phyloP scores from a whole-genome alignment of 2,888 invertebrate genomes.

The Ypsolopha scabrella region DNA sequence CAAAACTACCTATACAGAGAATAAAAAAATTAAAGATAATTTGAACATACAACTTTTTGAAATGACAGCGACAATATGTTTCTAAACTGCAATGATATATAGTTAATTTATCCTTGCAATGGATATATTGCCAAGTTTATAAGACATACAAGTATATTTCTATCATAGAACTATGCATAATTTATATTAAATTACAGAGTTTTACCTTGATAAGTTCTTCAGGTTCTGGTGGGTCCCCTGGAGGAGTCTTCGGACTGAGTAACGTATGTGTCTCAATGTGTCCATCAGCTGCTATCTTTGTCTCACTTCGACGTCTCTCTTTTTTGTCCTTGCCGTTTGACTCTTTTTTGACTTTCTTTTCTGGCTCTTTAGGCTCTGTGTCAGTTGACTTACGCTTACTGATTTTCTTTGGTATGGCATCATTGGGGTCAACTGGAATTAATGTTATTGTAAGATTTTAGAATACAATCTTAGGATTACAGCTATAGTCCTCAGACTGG shows the following conservation, averaged over 20 bases:
- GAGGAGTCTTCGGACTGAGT: conserved; percentile 82
- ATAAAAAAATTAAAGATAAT: no score
- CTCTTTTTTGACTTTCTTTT: conserved; percentile 46
- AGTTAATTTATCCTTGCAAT: no score
- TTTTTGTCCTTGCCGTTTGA: conserved; percentile 23
- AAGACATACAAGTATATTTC: no score
- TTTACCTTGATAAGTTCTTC: conserved; percentile 88
- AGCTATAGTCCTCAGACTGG: no score
- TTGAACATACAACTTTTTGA: no score
- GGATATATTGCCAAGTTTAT: no score
- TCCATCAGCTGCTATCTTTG: conserved; percentile 74
- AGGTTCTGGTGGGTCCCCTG: conserved; percentile 91
- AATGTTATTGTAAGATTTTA: neutral
- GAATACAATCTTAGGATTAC: no score
- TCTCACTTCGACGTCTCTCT: conserved; percentile 56
- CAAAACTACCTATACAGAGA: no score
- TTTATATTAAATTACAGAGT: neutral
- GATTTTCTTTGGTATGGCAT: conserved; percentile 34
- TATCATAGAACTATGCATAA: no score
- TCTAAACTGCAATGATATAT: no score
- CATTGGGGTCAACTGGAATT: conserved; percentile 52
- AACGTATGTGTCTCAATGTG: conserved; percentile 82
- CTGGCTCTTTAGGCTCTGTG: conserved; percentile 37
- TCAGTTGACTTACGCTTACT: conserved; percentile 45
- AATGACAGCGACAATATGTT: no score